phyloP scores from a whole-genome alignment of 2,888 invertebrate species.

The Matsumyia berberina region DNA sequence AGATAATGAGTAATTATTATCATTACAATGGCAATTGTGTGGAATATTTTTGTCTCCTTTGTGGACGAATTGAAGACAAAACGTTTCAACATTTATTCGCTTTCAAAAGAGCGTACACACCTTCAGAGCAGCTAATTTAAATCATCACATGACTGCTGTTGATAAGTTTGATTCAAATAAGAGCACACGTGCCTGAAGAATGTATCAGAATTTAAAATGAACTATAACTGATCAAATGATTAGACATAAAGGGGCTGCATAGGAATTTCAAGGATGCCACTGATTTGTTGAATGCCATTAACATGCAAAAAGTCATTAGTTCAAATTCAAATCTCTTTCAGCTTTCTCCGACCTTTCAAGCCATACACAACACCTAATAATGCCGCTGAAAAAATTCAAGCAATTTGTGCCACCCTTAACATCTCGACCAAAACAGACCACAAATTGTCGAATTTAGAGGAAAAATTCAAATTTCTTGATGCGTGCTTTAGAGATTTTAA shows the following conservation, averaged over 20 bases:
- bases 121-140: conserved; percentile 6
- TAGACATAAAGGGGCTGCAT: too few relatives aligned
- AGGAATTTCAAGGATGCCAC: too few relatives aligned
- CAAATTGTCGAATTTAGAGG: conserved; percentile 78
- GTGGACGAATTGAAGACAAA: not conserved
- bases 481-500: conserved; percentile 90
- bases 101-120: not conserved
- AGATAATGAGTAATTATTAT: conserved; percentile 52
- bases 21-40: conserved; percentile 28
- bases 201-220: too few relatives aligned
- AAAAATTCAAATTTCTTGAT: conserved; percentile 89
- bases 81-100: not conserved
- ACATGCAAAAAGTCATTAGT: too few relatives aligned
- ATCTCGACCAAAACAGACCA: conserved; percentile 83
- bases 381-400: conserved; percentile 86
- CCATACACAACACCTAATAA: conserved; percentile 90
- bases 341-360: conserved; percentile 90
- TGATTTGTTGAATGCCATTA: too few relatives aligned
- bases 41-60: conserved; percentile 1
- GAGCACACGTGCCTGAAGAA: not conserved
- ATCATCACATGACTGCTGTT: conserved; percentile 13
- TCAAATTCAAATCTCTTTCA: conserved; percentile 82
- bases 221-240: too few relatives aligned
- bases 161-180: not conserved
- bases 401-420: conserved; percentile 87